Percentiles rank a stretch among this genome's conserved stretches.
These are phyloP conservation scores for Coptodon rendalli DNA, from an alignment of 2,113 vertebrate species.

Conservation along the genomic window DNA sequence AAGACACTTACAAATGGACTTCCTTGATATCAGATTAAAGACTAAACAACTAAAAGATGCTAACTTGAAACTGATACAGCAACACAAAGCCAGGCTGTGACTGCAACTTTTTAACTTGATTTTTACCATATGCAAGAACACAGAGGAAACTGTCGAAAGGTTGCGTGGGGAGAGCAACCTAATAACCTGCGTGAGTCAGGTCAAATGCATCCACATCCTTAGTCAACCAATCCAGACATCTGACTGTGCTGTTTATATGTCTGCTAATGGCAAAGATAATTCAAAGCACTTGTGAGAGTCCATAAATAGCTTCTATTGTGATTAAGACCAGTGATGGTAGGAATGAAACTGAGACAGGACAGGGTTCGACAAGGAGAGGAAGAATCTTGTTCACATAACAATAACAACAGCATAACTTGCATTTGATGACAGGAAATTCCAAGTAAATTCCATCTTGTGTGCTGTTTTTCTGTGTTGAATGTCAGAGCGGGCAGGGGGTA, in stretches of 20 bases:
- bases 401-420: constrained; percentile 8
- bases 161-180: background rate
- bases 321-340: background rate
- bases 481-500: background rate
- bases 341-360: background rate
- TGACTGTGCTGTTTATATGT: constrained; percentile 27
- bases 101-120: constrained; percentile 14
- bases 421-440: constrained; percentile 57
- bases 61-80: background rate
- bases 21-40: constrained; percentile 4
- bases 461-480: background rate
- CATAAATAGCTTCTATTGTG: constrained; percentile 27
- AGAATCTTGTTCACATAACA: constrained; percentile 14
- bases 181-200: constrained; percentile 30
- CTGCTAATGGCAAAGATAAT: constrained; percentile 38
- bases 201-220: constrained; percentile 13
- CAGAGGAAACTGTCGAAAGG: background rate
- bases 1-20: background rate
- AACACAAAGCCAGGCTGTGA: background rate
- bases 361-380: background rate
- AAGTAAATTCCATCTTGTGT: constrained; percentile 20
- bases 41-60: background rate
- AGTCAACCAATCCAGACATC: constrained; percentile 28
- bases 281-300: constrained; percentile 33
- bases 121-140: constrained; percentile 29